phyloP scores from a whole-genome alignment of 2,797 vertebrate species.

The Uromys caudimaculatus region DNA sequence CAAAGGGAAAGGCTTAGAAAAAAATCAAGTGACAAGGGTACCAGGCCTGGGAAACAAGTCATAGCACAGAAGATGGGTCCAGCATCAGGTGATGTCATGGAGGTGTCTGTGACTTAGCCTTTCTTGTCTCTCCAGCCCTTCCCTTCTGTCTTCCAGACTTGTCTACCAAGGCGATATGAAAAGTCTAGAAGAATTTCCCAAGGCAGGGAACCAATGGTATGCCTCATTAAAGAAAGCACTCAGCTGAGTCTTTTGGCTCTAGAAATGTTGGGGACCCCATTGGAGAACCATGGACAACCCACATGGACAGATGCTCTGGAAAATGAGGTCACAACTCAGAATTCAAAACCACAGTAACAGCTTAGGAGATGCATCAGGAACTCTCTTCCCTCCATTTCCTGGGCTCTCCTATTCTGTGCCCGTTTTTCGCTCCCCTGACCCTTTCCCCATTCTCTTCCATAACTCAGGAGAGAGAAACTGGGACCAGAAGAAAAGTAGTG shows the following conservation, averaged over 20 bases:
- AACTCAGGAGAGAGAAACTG: background rate
- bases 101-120: background rate
- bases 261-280: background rate
- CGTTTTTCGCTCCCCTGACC: background rate
- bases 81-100: background rate
- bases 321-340: background rate
- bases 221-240: background rate
- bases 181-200: background rate
- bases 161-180: background rate
- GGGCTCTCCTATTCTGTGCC: background rate
- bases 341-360: background rate
- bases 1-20: background rate
- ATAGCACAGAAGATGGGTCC: background rate
- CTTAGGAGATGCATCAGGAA: no score
- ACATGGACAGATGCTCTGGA: background rate
- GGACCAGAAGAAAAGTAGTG: background rate
- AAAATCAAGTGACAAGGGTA: background rate
- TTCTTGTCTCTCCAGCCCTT: background rate
- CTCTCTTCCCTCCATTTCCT: background rate
- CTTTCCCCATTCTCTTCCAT: background rate
- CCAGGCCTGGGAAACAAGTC: background rate
- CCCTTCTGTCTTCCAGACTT: background rate
- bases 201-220: no score
- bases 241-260: background rate
- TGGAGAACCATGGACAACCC: background rate